Evolutionary conservation across 2,797 vertebrate genomes (phyloP), one percentile per base, ranked within the genome.

Genomic region (Echeneis naucrates): DNA sequence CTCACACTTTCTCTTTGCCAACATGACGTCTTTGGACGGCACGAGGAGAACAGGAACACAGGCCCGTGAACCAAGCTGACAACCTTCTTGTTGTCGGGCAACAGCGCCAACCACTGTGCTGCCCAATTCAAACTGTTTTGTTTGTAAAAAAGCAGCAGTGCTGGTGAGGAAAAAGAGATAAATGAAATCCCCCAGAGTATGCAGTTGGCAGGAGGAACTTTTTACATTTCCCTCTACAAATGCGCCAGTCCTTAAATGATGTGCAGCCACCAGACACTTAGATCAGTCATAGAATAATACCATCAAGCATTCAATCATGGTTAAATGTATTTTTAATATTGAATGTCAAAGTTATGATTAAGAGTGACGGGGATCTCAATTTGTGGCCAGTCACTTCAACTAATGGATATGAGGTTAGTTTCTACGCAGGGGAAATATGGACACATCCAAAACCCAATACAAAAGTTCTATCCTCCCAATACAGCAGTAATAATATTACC

Each of bases 271-370:
- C 72, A 81, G 82, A 84, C 81, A 62, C 75, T 73, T 54, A 80
- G 73, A 82, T 84, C 77, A 80, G 67, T 90, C 87, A 32, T 44
- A 81, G 77, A 86, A 88, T 75, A 88, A 89, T 79, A 72, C 69
- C 83, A 88, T 93, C 86, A 89, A 88, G 87, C 88, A 87, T 86
- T 89, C 86, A 91, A 82, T 86, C 86, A 86, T 35, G 69, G 81
- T 78, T 84, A 78, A 90, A 92, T 92, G 86, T 86, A 84, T 92
- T 91, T 92, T 89, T 91, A 91, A 93, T 92, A 88, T 84, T 82
- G 83, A 79, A 87, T 75, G 85, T 91, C 89, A 88, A 81, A 64
- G 72, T 73, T 53, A 62, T 89, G 90, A 92, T 91, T 83, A 88
- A 82, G 74, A 86, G 84, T 19, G 63, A 83, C 81, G 63, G 72